Conservation (phyloP, 2,113 vertebrate species). For the human region GRCh38 chrX:30843001-30843500, state of each 20-base stretch:
- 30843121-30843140: slow-evolving; percentile 27
- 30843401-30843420: slow-evolving; percentile 55
- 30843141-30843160: slow-evolving; percentile 38
- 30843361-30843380: slow-evolving; percentile 44
- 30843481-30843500: slow-evolving; percentile 43
- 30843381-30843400: slow-evolving; percentile 14
- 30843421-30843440: slow-evolving; percentile 21
- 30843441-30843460: background rate
- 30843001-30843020: slow-evolving; percentile 98
- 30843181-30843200: background rate
- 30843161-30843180: slow-evolving; percentile 47
- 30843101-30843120: slow-evolving; percentile 23
- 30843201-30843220: background rate
- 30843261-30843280: background rate
- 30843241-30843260: background rate
- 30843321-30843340: background rate
- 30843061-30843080: slow-evolving; percentile 66
- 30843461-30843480: slow-evolving; percentile 24
- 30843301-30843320: slow-evolving; percentile 8
- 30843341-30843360: slow-evolving; percentile 31
- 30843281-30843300: slow-evolving; percentile 28
- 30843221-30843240: slow-evolving; percentile 24
- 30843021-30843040: slow-evolving; percentile 95
- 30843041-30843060: slow-evolving; percentile 92
- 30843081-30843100: background rate